These are phyloP conservation scores for Oxystoma pomonae DNA, from an alignment of 2,888 invertebrate genomes.

Conservation along the genomic window DNA sequence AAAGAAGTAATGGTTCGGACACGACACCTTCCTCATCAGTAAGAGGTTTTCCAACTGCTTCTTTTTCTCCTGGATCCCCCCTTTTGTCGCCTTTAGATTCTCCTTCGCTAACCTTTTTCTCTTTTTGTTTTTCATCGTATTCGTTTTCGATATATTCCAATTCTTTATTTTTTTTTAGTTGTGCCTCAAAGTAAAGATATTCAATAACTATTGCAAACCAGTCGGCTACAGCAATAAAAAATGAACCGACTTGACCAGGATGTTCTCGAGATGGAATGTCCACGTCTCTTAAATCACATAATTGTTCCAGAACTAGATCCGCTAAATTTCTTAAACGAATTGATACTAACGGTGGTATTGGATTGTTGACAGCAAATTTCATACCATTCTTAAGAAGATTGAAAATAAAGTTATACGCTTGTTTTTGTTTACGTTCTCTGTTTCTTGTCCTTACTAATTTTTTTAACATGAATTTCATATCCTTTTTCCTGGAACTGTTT, in stretches of 20 bases:
- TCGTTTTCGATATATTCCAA: constrained; percentile 32
- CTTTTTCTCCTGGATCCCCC: background rate
- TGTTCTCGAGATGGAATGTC: constrained; percentile 62
- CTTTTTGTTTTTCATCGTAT: background rate
- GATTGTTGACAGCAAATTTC: constrained; percentile 38
- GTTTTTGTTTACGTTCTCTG: constrained; percentile 20
- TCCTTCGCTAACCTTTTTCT: background rate
- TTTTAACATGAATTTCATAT: constrained; percentile 31
- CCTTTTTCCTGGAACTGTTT: constrained; percentile 24
- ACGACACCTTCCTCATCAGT: background rate
- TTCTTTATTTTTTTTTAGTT: constrained; percentile 39
- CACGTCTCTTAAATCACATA: constrained; percentile 76
- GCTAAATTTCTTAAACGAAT: constrained; percentile 55
- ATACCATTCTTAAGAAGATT: constrained; percentile 30
- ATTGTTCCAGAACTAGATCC: constrained; percentile 54
- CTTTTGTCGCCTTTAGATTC: background rate
- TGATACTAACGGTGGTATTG: constrained; percentile 53
- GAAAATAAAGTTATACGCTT: constrained; percentile 25
- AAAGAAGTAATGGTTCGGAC: constrained; percentile 3
- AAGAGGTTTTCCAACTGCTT: background rate
- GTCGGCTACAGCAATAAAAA: constrained; percentile 40
- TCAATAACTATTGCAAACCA: constrained; percentile 44
- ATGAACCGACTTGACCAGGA: constrained; percentile 32
- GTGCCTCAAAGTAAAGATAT: constrained; percentile 41
- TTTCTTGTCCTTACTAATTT: constrained; percentile 20